Base-by-base conservation (phyloP, 2,113 vertebrate genomes). In the Epinephelus fuscoguttatus region DNA sequence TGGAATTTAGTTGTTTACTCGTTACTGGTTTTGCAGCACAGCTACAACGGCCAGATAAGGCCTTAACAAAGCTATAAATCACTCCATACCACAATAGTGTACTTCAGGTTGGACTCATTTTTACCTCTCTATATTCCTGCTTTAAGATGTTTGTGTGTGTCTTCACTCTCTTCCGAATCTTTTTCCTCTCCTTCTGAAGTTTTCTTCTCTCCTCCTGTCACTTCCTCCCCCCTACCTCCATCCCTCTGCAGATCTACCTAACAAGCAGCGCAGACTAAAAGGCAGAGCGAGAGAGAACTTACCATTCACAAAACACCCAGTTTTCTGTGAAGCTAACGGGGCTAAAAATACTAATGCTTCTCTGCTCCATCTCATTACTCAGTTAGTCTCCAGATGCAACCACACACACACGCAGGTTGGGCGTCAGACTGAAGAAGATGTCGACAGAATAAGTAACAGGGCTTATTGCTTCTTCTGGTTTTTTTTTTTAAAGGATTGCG, bases 271-370 rank as follows among this genome's bases (percentile, higher is more conserved):
- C 71, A 81, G 81, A 84, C 70, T 78, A 75, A 84, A 84, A 88
- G 72, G 74, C 59, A 69, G 56, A 64, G 75, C 3, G n/a, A 18
- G 74, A 79, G 62, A 86, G 52, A 78, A 78, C 40, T 72, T 79
- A 81, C 67, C 69, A 88, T 86, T 90, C 81, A 86, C 84, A 87
- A 84, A 91, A 90, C 69, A 45, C 49, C 49, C 50, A 70, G 25
- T 67, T 84, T 81, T 80, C 67, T 74, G 63, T 61, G 66, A 86
- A 83, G 79, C 70, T 81, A 82, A 77, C 68, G 0, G 84, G 11
- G 80, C 80, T 90, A 89, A 89, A 91, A 91, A 88, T 89, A 91
- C 82, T 73, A 85, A 85, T 80, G 84, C 78, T 74, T 77, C 71
- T 74, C 70, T 63, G 71, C 70, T 84, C 76, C 77, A 55, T 78